These are phyloP conservation scores for Microtus oregoni DNA, from an alignment of 2,113 vertebrate species.

Conservation along the genomic window DNA sequence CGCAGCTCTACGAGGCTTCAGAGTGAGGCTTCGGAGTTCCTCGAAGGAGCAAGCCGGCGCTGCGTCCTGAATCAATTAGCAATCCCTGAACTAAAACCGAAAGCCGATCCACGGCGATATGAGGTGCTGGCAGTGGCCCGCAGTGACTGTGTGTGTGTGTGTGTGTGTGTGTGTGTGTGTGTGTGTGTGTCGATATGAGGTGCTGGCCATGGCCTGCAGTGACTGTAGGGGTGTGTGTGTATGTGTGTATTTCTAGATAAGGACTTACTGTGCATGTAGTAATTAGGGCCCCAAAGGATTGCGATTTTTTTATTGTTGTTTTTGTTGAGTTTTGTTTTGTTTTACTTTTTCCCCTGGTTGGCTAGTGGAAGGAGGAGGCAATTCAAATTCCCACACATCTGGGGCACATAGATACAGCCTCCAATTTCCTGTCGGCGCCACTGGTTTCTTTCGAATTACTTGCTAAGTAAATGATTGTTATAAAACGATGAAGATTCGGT, in stretches of 20 bases:
- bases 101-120: not conserved
- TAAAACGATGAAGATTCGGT: constrained; percentile 88
- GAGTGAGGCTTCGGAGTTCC: not conserved
- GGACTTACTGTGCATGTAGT: constrained; percentile 64
- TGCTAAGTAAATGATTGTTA: constrained; percentile 91
- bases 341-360: constrained; percentile 68
- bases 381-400: constrained; percentile 90
- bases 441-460: constrained; percentile 87
- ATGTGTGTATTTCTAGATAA: constrained; percentile 16
- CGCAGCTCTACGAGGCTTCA: not conserved
- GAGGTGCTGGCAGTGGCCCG: too few relatives aligned
- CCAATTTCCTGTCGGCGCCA: constrained; percentile 87
- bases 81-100: constrained; percentile 69
- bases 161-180: constrained; percentile 39
- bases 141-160: too few relatives aligned
- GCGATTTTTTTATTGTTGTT: constrained; percentile 55
- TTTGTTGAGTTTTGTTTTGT: constrained; percentile 42
- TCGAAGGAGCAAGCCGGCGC: not conserved
- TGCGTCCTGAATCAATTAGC: constrained; percentile 78
- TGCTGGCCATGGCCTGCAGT: not conserved
- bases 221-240: constrained; percentile 21
- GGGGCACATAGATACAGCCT: constrained; percentile 87
- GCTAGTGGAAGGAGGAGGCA: constrained; percentile 67
- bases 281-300: constrained; percentile 74
- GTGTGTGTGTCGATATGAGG: not conserved